Evolutionary conservation across 2,888 invertebrate species (phyloP), one percentile per base, ranked within the genome.

Genomic region (Agriopis leucophaearia): DNA sequence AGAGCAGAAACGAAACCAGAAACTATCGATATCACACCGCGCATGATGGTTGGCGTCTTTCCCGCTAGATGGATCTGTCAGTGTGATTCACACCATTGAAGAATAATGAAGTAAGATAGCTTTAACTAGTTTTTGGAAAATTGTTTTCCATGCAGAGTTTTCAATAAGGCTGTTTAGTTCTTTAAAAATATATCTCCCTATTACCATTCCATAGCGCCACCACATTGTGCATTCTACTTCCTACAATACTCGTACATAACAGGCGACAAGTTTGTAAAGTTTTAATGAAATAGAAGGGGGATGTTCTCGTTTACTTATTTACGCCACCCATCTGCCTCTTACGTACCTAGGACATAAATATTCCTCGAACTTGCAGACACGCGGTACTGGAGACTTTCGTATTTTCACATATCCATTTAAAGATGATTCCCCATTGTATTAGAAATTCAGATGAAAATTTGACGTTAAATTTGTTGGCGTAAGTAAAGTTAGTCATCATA

Each of bases 301-400:
- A 69, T 66, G 69, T 58, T 51, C 65, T 55, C 69, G 62, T 56
- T 66, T 59, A 70, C 66, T 69, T 71, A 67, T 69, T 65, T 60
- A 65, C 63, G 64, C 64, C 59, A 64, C 64, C 64, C 64, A 68
- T 60, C 63, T 66, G 66, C 57, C 63, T 50, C 60, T 54, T 58
- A 57, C 62, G 45, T 64, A 68, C 60, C 58, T 69, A 69, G 64
- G 47, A 69, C 60, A 72, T 71, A 71, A 72, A 74, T 70, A 68
- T 68, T 71, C 60, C 64, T 48, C 40, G 55, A 50, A 54, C 38
- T 51, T 59, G 56, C 59, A 69, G 67, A 69, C 66, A 66, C 50
- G 48, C 18, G 35, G 61, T 69, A 59, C 66, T 47, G 62, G 60
- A 27, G 67, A 70, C 72, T 70, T 72, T 63, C 59, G 67, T 59